These are phyloP conservation scores for Ephialtes manifestator DNA, from an alignment of 2,888 invertebrate genomes.

Conservation along the genomic window DNA sequence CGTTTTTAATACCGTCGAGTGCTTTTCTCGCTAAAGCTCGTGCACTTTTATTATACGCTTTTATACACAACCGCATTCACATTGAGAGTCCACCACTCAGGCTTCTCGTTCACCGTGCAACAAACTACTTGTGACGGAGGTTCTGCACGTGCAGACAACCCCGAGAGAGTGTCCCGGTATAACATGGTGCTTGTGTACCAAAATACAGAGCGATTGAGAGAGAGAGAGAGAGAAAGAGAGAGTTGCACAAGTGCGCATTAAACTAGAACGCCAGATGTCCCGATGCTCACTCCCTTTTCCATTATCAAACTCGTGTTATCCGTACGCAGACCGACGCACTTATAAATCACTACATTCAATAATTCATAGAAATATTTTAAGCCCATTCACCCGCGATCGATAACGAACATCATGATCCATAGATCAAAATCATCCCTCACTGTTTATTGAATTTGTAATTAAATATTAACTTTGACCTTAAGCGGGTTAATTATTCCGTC, in stretches of 20 bases:
- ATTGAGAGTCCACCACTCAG: constrained; percentile 29
- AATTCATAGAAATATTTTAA: constrained; percentile 10
- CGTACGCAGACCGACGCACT: constrained; percentile 22
- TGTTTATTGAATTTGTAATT: neutral
- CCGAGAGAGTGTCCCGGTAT: constrained; percentile 42
- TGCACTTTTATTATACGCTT: constrained; percentile 19
- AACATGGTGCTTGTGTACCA: constrained; percentile 58
- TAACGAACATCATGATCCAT: neutral
- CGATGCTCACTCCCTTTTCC: constrained; percentile 67
- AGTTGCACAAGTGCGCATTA: constrained; percentile 73
- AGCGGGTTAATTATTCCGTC: neutral
- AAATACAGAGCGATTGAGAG: constrained; percentile 65
- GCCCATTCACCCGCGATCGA: neutral
- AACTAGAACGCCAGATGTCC: constrained; percentile 74
- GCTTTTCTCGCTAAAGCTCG: constrained; percentile 19
- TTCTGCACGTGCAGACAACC: constrained; percentile 45
- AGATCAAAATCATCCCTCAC: too few relatives aligned
- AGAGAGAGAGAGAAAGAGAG: neutral
- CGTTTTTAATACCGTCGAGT: constrained; percentile 47
- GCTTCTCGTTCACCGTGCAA: constrained; percentile 49
- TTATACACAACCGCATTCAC: constrained; percentile 19
- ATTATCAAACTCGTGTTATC: constrained; percentile 69
- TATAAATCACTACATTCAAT: constrained; percentile 46
- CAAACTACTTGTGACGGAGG: constrained; percentile 54
- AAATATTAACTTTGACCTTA: constrained; percentile 4